Conservation (phyloP, 2,888 invertebrate species). For the Cephus spinipes region DNA sequence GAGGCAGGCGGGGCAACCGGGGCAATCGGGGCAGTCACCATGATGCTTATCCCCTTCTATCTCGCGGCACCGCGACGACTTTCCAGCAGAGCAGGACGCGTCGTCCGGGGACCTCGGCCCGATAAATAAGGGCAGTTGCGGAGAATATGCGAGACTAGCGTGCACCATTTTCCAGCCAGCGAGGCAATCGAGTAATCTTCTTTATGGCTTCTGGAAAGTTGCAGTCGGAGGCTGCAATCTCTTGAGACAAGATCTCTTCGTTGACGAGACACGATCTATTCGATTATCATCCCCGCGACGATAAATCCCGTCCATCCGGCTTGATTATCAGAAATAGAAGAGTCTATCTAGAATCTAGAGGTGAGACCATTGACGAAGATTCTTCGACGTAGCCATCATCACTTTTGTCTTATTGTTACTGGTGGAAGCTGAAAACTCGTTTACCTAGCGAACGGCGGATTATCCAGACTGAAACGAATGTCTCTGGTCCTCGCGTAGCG, state of each 20-base stretch:
- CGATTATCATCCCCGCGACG: background rate
- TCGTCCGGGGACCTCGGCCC: background rate
- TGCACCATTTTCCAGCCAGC: constrained; percentile 21
- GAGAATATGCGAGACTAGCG: background rate
- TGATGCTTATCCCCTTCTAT: constrained; percentile 2
- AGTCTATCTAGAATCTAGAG: background rate
- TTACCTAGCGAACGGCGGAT: background rate
- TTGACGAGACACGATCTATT: background rate
- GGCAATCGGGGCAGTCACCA: background rate
- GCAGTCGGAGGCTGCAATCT: background rate
- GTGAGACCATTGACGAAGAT: background rate
- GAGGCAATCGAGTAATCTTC: constrained; percentile 44
- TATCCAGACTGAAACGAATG: background rate
- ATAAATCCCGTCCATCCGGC: background rate
- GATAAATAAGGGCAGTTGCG: background rate
- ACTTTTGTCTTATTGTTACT: background rate
- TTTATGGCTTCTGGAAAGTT: constrained; percentile 32
- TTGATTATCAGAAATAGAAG: background rate
- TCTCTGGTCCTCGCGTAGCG: background rate
- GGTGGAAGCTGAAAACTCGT: background rate
- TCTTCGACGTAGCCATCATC: background rate
- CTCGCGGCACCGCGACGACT: background rate
- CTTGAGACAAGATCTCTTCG: background rate
- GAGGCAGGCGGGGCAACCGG: background rate
- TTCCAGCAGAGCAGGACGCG: background rate